Percentiles rank a stretch among this genome's conserved stretches.
Evolutionary conservation across 2,797 vertebrate genomes (phyloP).

Genomic region (Peromyscus attwateri): DNA sequence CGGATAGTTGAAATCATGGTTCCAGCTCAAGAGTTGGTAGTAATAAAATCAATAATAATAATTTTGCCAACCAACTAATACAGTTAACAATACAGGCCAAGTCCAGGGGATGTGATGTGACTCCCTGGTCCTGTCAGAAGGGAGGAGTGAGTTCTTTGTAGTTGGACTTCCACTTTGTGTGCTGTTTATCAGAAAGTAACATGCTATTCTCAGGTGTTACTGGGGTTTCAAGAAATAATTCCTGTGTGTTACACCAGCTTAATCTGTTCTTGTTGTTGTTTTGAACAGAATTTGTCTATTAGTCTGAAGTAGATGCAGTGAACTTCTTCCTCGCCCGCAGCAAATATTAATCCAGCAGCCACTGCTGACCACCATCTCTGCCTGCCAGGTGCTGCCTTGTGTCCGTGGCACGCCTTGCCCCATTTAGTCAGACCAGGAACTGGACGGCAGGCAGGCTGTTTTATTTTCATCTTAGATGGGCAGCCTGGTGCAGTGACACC

Average conservation of each 20-base stretch:
- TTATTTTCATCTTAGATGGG: slow-evolving; percentile 59
- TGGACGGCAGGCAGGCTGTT: not conserved
- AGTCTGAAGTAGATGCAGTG: not conserved
- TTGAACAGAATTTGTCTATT: slow-evolving; percentile 17
- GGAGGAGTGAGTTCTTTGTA: not conserved
- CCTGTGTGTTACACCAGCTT: not conserved
- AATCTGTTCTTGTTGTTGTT: slow-evolving; percentile 37
- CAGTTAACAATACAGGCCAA: not conserved
- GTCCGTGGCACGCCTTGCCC: not conserved
- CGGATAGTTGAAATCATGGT: not conserved
- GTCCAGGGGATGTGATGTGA: not conserved
- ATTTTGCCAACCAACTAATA: not conserved
- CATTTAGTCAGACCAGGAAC: not conserved
- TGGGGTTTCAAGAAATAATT: slow-evolving; percentile 32
- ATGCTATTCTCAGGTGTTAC: not conserved
- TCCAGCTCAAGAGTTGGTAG: slow-evolving; percentile 7
- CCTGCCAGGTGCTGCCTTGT: slow-evolving; percentile 18
- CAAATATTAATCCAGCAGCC: not conserved
- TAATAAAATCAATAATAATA: not conserved
- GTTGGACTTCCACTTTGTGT: not conserved
- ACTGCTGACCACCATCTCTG: not conserved
- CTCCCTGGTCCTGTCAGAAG: not conserved
- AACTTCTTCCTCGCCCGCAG: not conserved
- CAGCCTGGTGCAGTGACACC: not conserved
- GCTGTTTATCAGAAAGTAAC: not conserved